These are phyloP conservation scores for Machimus rusticus DNA, from an alignment of 2,888 invertebrate genomes.

Conservation along the genomic window DNA sequence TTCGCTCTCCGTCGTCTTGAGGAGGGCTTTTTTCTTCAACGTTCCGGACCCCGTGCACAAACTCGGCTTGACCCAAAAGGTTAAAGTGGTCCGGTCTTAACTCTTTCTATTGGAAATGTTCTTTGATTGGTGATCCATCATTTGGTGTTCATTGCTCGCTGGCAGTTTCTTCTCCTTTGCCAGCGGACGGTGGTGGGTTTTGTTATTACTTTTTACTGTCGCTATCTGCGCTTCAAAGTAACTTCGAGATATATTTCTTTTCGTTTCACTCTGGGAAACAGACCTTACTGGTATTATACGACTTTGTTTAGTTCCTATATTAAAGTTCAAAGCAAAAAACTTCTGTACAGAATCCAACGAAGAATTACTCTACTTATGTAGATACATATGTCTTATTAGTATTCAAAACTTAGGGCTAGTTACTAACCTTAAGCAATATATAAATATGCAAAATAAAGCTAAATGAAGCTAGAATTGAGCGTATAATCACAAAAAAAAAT, in stretches of 20 bases:
- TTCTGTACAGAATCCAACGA: too few species aligned
- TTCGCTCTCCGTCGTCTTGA: neutral
- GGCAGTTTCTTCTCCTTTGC: neutral
- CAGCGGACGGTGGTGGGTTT: neutral
- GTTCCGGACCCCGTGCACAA: neutral
- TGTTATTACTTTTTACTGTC: neutral
- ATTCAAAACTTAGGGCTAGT: too few species aligned
- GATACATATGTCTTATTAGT: too few species aligned
- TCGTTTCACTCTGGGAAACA: neutral
- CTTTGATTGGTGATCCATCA: slow-evolving; percentile 63
- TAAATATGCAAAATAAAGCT: too few species aligned
- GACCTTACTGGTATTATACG: neutral
- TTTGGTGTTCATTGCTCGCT: slow-evolving; percentile 51
- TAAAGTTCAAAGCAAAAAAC: too few species aligned
- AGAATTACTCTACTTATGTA: too few species aligned
- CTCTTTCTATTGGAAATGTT: slow-evolving; percentile 51
- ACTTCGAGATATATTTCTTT: neutral
- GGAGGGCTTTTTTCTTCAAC: neutral
- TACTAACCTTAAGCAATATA: too few species aligned
- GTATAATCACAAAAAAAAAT: too few species aligned
- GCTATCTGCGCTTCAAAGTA: neutral
- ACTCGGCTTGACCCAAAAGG: slow-evolving; percentile 47
- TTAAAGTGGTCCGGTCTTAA: slow-evolving; percentile 40
- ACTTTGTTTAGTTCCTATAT: too few species aligned
- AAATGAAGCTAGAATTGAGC: too few species aligned